Base-by-base conservation (phyloP, 2,113 vertebrate species). In the Erythrocercus mccallii region DNA sequence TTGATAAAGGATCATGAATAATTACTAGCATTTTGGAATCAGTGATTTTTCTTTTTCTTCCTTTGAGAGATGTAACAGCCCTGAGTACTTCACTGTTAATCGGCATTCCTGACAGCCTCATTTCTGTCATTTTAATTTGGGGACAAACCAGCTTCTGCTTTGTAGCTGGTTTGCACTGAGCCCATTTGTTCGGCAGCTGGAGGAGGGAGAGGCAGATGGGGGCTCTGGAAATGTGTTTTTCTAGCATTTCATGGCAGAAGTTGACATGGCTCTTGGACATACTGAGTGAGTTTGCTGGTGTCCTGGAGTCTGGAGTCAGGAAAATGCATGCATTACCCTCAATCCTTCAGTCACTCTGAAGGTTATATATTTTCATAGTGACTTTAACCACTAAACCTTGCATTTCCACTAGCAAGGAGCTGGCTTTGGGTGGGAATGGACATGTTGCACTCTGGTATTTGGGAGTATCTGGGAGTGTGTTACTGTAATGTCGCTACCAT, bases 1-100 rank as follows among this genome's bases (percentile, higher is more conserved):
- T 93, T 86, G 64, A 85, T 91, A 87, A 88, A 92, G 61, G 42
- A 71, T 96, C 58, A 65, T 77, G 82, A 90, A 88, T 96, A 94
- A 95, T 95, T 89, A 79, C 88, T 73, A 65, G 88, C 17, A 60
- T 90, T 96, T 97, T 30, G 4, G 54, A 95, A 72, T 60, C 56
- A 33, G 40, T 87, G 38, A 30, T 88, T 93, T 85, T 96, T 95
- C 82, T 90, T 30, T 86, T 91, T 87, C 71, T 89, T 87, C 61
- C 78, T 90, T 73, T 80, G 42, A 53, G 77, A 44, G 54, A 21
- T 89, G 33, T 88, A 91, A 66, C 38, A 66, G 30, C 33, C 42
- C 47, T 47, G n/a, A 79, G 77, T 79, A 73, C 33, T 88, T 38
- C 5, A 9, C 87, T 93, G 81, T 72, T 92, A 51, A 58, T 50